Evolutionary conservation across 2,797 vertebrate species (phyloP).

Genomic region (Hypotaenidia philippensis): DNA sequence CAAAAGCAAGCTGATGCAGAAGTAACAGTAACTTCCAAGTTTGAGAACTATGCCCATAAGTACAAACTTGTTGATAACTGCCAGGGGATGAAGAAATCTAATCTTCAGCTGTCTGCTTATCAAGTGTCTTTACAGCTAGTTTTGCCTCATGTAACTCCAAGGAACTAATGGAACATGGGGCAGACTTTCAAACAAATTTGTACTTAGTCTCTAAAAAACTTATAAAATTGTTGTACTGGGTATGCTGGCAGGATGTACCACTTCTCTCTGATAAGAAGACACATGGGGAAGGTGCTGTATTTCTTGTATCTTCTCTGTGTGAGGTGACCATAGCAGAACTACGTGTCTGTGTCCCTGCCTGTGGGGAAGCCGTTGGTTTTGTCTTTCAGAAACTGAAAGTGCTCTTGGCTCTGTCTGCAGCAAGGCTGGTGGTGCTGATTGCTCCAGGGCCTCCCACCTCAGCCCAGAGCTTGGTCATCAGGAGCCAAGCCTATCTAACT

Average conservation of each 20-base stretch:
- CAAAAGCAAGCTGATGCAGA: conserved; percentile 3
- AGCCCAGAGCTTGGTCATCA: not conserved
- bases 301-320: not conserved
- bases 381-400: not conserved
- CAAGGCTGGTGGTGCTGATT: not conserved
- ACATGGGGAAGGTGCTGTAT: not conserved
- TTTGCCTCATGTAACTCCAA: not conserved
- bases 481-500: conserved; percentile 1
- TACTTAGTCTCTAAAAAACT: not conserved
- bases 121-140: not conserved
- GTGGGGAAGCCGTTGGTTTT: not conserved
- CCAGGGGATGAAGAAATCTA: not conserved
- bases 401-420: not conserved
- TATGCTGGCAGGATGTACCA: not conserved
- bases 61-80: not conserved
- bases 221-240: not conserved
- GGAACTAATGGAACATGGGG: not conserved
- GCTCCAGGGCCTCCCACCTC: not conserved
- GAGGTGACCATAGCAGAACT: not conserved
- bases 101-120: conserved; percentile 7
- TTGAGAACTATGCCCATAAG: not conserved
- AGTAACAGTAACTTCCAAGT: conserved; percentile 18
- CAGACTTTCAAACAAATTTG: not conserved
- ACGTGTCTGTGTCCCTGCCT: rapidly evolving
- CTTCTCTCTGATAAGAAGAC: not conserved